These are phyloP conservation scores for Onychorhynchus coronatus DNA, from an alignment of 2,113 vertebrate species.

Conservation along the genomic window DNA sequence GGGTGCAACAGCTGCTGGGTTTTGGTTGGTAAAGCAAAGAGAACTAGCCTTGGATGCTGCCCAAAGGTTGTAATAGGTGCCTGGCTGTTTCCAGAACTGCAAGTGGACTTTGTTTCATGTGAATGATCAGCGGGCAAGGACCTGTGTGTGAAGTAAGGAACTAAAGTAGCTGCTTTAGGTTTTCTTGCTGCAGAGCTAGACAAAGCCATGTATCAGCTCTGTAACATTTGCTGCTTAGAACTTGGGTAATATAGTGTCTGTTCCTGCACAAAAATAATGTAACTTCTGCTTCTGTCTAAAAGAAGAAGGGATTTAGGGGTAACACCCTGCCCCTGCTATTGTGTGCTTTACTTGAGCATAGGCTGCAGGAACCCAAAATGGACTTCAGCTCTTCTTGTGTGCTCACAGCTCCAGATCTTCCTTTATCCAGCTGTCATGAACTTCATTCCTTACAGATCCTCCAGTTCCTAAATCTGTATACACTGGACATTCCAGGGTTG, in stretches of 20 bases:
- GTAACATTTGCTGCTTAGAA: not conserved
- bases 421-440: not conserved
- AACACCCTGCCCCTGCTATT: not conserved
- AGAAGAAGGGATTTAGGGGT: not conserved
- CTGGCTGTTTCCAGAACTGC: not conserved
- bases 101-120: not conserved
- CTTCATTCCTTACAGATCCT: conserved; percentile 49
- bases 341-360: not conserved
- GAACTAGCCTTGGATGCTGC: not conserved
- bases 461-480: conserved; percentile 41
- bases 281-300: not conserved
- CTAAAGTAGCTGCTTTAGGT: not conserved
- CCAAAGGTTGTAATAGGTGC: not conserved
- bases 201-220: not conserved
- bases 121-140: not conserved
- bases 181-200: not conserved
- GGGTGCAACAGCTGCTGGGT: not conserved
- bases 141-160: not conserved
- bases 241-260: not conserved
- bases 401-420: not conserved
- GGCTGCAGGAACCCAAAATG: not conserved
- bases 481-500: conserved; percentile 36
- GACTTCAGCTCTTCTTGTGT: not conserved
- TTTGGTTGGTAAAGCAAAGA: not conserved
- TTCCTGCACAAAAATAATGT: not conserved